phyloP scores from a whole-genome alignment of 2,113 vertebrate species.

The Colossoma macropomum region DNA sequence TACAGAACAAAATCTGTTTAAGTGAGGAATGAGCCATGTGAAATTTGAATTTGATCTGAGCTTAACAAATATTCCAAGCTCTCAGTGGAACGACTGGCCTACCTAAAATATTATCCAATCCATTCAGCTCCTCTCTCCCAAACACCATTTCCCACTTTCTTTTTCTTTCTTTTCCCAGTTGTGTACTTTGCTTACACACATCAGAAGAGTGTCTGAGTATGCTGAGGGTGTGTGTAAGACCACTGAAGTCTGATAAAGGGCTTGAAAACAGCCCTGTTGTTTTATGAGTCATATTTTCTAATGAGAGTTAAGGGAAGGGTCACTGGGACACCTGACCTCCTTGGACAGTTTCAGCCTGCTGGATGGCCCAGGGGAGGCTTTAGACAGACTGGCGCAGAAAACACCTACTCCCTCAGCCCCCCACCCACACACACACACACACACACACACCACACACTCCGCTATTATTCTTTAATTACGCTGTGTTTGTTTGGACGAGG shows the following conservation, averaged over 20 bases:
- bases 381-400: conserved; percentile 40
- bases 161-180: neutral
- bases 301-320: conserved; percentile 41
- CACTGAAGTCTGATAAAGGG: neutral
- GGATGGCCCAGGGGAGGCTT: neutral
- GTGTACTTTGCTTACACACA: neutral
- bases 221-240: neutral
- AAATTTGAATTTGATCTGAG: too few species aligned
- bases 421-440: conserved; percentile 34
- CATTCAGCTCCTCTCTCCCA: neutral
- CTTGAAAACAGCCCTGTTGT: conserved; percentile 27
- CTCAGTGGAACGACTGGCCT: too few species aligned
- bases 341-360: neutral
- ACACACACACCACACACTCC: conserved; percentile 27
- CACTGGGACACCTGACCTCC: conserved; percentile 25
- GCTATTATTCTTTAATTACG: conserved; percentile 62
- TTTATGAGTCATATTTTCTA: conserved; percentile 39
- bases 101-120: too few species aligned
- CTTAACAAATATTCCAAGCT: too few species aligned
- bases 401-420: conserved; percentile 31
- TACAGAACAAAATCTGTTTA: too few species aligned
- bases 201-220: neutral
- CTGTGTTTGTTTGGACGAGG: conserved; percentile 50
- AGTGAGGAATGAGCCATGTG: too few species aligned
- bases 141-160: neutral